Conservation (phyloP, 2,113 vertebrate species). For the Mustela lutreola region DNA sequence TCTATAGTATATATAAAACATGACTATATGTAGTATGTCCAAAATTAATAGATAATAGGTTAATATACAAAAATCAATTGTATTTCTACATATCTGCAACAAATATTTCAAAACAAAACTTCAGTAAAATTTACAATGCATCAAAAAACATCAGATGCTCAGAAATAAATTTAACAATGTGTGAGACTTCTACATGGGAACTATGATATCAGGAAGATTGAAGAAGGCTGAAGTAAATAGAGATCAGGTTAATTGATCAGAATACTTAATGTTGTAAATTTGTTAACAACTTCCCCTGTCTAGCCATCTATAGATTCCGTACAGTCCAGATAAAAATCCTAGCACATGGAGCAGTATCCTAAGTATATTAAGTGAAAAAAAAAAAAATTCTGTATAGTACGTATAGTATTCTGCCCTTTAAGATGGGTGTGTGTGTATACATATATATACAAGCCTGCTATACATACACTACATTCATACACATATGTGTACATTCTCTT, state of each 20-base stretch:
- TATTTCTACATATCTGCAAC: not conserved
- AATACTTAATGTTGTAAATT: not conserved
- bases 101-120: constrained; percentile 2
- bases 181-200: not conserved
- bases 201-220: not conserved
- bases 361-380: not conserved
- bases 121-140: not conserved
- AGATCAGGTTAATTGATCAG: not conserved
- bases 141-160: not conserved
- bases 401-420: not conserved
- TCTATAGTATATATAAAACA: not conserved
- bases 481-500: not conserved
- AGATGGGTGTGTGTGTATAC: not conserved
- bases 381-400: not conserved
- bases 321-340: not conserved
- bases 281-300: not conserved
- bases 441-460: not conserved
- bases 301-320: not conserved
- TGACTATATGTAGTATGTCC: not conserved
- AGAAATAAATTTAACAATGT: not conserved
- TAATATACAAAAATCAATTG: not conserved
- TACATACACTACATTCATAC: not conserved
- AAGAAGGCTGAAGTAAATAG: not conserved
- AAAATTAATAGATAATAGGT: not conserved
- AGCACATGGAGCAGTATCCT: not conserved